phyloP scores from a whole-genome alignment of 2,113 vertebrate genomes.

The Ursus arctos region DNA sequence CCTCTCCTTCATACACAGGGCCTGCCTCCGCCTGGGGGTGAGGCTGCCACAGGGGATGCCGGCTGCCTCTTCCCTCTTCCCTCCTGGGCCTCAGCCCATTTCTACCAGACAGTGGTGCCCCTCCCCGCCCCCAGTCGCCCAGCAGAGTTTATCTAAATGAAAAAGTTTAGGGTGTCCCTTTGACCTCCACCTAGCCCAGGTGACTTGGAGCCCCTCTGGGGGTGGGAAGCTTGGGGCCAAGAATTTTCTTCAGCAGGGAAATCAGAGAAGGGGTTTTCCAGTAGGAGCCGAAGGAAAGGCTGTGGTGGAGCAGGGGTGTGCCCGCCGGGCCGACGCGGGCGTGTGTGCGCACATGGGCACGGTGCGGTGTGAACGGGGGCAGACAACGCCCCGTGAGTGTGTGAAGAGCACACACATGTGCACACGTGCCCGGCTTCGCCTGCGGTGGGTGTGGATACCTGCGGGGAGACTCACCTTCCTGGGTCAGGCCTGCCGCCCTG shows the following conservation, averaged over 20 bases:
- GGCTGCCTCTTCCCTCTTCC: rapidly evolving
- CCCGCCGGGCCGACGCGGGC: too few species aligned
- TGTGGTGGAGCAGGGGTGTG: rapidly evolving
- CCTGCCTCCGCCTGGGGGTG: neutral
- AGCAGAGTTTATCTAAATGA: rapidly evolving
- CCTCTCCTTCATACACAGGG: neutral
- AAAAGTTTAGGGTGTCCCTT: rapidly evolving
- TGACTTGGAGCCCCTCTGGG: rapidly evolving
- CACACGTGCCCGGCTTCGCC: rapidly evolving
- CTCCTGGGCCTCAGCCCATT: neutral
- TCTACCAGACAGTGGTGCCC: rapidly evolving
- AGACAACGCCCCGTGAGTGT: rapidly evolving
- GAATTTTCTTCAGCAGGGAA: neutral
- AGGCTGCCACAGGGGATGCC: neutral
- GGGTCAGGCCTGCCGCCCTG: rapidly evolving
- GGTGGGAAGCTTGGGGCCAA: rapidly evolving
- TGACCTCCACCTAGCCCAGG: rapidly evolving
- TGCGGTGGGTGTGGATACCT: rapidly evolving
- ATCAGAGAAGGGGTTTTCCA: rapidly evolving
- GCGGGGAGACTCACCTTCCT: rapidly evolving
- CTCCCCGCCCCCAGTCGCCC: rapidly evolving
- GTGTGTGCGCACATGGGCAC: too few species aligned
- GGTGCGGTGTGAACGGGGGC: too few species aligned
- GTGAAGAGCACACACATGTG: rapidly evolving
- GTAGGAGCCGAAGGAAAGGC: rapidly evolving